Base-by-base conservation (phyloP, 2,888 invertebrate genomes). In the Andrena chrysosceles region DNA sequence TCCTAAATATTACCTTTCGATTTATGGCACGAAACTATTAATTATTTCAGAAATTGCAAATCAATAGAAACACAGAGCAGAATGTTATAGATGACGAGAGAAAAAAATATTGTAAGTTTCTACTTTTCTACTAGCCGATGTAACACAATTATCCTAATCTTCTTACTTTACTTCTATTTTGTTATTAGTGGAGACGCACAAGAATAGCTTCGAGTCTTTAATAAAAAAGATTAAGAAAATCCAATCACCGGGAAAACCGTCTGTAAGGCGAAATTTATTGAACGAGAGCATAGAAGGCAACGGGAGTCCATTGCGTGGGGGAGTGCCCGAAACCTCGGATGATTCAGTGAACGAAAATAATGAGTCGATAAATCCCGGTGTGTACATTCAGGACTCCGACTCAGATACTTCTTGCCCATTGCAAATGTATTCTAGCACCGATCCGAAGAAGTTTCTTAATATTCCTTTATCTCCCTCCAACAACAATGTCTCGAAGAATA, bases 61-160 rank as follows among this genome's bases (percentile, higher is more conserved):
- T 94, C 2, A 92, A 93, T 75, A 92, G 92, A 83, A 94, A 93
- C 80, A 90, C 92, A 3, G 93, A 93, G 86, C 90, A 93, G 67
- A 93, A 92, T 77, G 67, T 91, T 6, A 94, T 94, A 79, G 94
- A 94, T 74, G 90, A 93, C 63, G 93, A 92, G 52, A 93, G 94
- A 67, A 92, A 92, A 74, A 92, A 93, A 81, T 94, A 95, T 88
- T 87, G 94, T 94, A 90, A 92, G 93, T 92, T 66, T 29, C 42
- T 75, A 77, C 26, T 48, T 49, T 42, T 70, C 6, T 33, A 6
- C 6, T 73, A n/a, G 59, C 73, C 81, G 29, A 59, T 69, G 33
- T 1, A 16, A 13, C 23, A 8, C 13, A 35, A 29, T 63, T 29
- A 71, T 35, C 59, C 35, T 67, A 42, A 77, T 68, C 56, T 66